Conservation (phyloP, 2,888 invertebrate genomes). For the Cheilosia vulpina region DNA sequence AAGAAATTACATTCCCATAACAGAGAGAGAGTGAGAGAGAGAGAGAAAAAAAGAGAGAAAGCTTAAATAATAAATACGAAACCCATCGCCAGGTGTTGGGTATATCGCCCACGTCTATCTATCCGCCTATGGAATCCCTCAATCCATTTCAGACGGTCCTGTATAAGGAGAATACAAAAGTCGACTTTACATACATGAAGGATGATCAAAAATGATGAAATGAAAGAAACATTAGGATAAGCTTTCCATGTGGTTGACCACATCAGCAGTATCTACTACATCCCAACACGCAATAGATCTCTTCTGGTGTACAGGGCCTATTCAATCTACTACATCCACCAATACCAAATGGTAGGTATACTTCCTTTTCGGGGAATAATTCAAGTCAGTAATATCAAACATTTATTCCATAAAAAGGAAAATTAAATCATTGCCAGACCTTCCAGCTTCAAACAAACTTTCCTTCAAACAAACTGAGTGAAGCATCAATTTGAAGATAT, state of each 20-base stretch:
- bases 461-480: not conserved
- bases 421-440: not conserved
- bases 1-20: too few relatives aligned
- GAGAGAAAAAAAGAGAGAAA: too few relatives aligned
- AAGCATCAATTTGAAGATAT: too few relatives aligned
- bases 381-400: not conserved
- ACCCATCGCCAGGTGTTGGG: too few relatives aligned
- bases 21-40: too few relatives aligned
- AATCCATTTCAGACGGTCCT: too few relatives aligned
- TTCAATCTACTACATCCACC: not conserved
- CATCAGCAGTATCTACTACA: slow-evolving; percentile 4
- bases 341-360: not conserved
- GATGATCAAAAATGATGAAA: slow-evolving; percentile 26
- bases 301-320: too few relatives aligned
- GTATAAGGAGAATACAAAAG: not conserved
- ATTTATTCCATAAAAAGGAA: not conserved
- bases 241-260: slow-evolving; percentile 11
- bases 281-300: too few relatives aligned
- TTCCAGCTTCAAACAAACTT: not conserved
- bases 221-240: not conserved
- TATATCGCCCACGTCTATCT: too few relatives aligned
- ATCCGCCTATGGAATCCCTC: too few relatives aligned
- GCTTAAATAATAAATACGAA: too few relatives aligned
- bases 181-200: not conserved
- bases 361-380: not conserved